A percentile compares a stretch with the other conserved stretches of the same genome.
phyloP scores from a whole-genome alignment of 1,140 invertebrate species.

The Parasteatoda tepidariorum region DNA sequence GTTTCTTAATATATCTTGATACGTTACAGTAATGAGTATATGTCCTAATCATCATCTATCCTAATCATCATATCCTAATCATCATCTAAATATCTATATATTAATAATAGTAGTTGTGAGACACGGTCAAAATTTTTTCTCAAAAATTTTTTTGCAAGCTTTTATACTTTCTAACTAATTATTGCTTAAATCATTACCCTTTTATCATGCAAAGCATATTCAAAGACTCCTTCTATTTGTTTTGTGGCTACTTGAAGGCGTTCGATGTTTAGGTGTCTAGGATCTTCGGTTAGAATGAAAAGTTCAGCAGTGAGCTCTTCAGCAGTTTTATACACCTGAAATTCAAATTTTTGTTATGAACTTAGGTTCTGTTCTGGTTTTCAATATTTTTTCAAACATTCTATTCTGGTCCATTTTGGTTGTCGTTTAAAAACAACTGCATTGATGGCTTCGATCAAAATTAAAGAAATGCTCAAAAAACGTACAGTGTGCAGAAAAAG shows the following conservation, averaged over 20 bases:
- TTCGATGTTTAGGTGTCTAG: slow-evolving; percentile 42
- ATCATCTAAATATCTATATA: too few relatives aligned
- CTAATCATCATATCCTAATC: too few relatives aligned
- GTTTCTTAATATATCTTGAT: too few relatives aligned
- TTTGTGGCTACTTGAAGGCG: slow-evolving; percentile 54
- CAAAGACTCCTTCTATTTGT: slow-evolving; percentile 59
- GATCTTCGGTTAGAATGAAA: slow-evolving; percentile 61
- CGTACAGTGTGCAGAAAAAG: too few relatives aligned
- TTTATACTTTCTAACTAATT: too few relatives aligned
- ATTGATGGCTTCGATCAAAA: not conserved
- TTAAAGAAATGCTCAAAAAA: too few relatives aligned
- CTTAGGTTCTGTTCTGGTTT: not conserved
- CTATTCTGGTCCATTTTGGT: not conserved
- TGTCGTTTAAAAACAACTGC: too few relatives aligned
- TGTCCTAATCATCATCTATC: too few relatives aligned
- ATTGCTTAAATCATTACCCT: slow-evolving; percentile 59
- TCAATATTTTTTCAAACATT: not conserved
- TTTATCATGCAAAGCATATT: slow-evolving; percentile 62
- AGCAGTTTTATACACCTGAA: slow-evolving; percentile 60
- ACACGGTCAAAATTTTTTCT: too few relatives aligned
- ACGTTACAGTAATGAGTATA: too few relatives aligned
- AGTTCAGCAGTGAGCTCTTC: slow-evolving; percentile 62
- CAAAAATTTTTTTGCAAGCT: too few relatives aligned
- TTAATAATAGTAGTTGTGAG: too few relatives aligned
- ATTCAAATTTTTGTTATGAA: not conserved